Evolutionary conservation across 2,888 invertebrate species (phyloP).

Genomic region (Cyaniris semiargus): DNA sequence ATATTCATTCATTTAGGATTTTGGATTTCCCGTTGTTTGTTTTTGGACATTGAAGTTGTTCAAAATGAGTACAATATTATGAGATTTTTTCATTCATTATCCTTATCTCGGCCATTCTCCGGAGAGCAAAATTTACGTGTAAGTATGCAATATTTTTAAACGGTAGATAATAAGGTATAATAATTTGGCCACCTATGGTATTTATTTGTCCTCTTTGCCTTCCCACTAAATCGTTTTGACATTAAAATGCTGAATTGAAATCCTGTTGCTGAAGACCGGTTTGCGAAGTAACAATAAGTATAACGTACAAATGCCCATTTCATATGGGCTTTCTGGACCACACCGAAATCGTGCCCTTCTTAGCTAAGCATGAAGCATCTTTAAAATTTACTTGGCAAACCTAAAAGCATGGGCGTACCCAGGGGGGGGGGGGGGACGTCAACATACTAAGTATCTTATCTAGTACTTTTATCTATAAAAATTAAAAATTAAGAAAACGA

Average conservation of each 20-base stretch:
- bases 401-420: too few species aligned
- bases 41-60: not conserved
- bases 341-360: not conserved
- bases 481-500: too few species aligned
- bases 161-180: too few species aligned
- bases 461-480: too few species aligned
- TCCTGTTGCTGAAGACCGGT: conserved; percentile 19
- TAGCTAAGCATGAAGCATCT: not conserved
- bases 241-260: conserved; percentile 25
- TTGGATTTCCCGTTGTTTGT: not conserved
- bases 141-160: too few species aligned
- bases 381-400: not conserved
- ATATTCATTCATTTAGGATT: not conserved
- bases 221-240: not conserved
- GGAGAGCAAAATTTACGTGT: too few species aligned
- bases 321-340: conserved; percentile 2
- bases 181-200: too few species aligned
- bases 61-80: not conserved
- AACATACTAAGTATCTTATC: too few species aligned
- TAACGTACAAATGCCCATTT: conserved; percentile 13
- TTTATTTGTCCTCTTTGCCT: not conserved
- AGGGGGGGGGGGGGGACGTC: too few species aligned
- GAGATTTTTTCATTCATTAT: too few species aligned
- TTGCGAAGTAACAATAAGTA: conserved; percentile 29
- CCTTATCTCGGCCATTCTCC: too few species aligned